Evolutionary conservation across 2,888 invertebrate genomes (phyloP).

Genomic region (Himalopsyche anomala): DNA sequence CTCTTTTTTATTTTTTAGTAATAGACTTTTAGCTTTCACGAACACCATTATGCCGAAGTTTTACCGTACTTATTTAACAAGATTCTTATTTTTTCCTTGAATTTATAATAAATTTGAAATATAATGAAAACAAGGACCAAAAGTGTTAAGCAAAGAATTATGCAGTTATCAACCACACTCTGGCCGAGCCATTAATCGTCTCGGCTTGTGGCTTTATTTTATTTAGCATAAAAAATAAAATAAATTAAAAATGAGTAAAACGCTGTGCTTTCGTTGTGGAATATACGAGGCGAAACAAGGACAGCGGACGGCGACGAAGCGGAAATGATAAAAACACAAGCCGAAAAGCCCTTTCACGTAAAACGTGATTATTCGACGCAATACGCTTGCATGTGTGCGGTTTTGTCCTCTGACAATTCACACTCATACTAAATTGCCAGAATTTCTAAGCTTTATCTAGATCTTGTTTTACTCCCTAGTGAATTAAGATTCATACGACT

Average conservation of each 20-base stretch:
- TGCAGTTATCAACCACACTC: slow-evolving; percentile 32
- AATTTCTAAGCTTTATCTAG: slow-evolving; percentile 1
- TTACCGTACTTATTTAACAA: too few relatives aligned
- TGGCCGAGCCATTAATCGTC: slow-evolving; percentile 6
- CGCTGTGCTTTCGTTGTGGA: not conserved
- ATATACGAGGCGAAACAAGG: slow-evolving; percentile 44
- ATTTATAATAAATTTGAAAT: too few relatives aligned
- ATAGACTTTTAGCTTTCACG: too few relatives aligned
- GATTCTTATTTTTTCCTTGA: too few relatives aligned
- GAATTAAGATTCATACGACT: not conserved
- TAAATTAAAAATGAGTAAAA: slow-evolving; percentile 37
- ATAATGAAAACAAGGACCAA: not conserved
- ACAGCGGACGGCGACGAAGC: slow-evolving; percentile 11
- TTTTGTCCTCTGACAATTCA: slow-evolving; percentile 21
- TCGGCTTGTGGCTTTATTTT: slow-evolving; percentile 38
- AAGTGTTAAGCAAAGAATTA: not conserved
- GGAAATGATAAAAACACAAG: slow-evolving; percentile 50
- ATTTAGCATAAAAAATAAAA: slow-evolving; percentile 27
- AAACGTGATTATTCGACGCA: slow-evolving; percentile 44
- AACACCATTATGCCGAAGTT: too few relatives aligned
- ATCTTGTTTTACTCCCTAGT: not conserved
- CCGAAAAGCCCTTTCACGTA: slow-evolving; percentile 39
- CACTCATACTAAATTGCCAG: not conserved
- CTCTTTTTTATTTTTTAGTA: too few relatives aligned
- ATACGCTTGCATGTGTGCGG: slow-evolving; percentile 41